Percentiles rank a stretch among this genome's conserved stretches.
Evolutionary conservation across 1,140 invertebrate species (phyloP).

Genomic region (Colletes gigas): DNA sequence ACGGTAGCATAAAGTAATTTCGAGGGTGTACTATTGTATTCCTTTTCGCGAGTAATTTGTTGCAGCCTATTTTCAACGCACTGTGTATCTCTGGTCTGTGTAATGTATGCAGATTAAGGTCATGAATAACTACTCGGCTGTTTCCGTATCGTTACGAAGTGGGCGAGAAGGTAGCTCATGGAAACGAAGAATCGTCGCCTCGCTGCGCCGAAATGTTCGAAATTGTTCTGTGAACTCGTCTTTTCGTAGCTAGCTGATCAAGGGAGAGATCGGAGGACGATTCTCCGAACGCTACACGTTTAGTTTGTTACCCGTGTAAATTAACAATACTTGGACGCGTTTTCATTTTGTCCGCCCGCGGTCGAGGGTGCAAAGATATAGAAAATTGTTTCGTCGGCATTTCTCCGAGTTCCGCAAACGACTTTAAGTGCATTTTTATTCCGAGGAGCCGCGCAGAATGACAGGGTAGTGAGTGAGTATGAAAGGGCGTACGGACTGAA

Average conservation of each 20-base stretch:
- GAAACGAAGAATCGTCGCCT: neutral
- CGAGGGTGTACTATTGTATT: neutral
- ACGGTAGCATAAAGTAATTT: neutral
- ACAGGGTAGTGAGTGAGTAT: neutral
- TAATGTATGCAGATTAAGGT: conserved; percentile 30
- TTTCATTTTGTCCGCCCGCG: too few species aligned
- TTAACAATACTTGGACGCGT: too few species aligned
- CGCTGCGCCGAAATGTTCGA: neutral
- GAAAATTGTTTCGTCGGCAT: neutral
- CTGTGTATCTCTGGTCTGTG: neutral
- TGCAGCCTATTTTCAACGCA: neutral
- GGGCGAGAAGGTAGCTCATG: neutral
- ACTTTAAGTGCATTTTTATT: neutral
- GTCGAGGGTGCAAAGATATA: too few species aligned
- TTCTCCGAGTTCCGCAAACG: neutral
- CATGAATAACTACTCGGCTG: conserved; percentile 25
- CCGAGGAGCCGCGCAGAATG: neutral
- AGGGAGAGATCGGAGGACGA: too few species aligned
- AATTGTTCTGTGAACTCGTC: neutral
- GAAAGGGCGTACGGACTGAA: conserved; percentile 10
- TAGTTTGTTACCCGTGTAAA: too few species aligned
- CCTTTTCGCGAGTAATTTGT: neutral
- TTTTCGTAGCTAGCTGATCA: too few species aligned
- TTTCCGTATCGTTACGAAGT: conserved; percentile 4
- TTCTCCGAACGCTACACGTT: too few species aligned